Conservation (phyloP, 30 jellyfish, hydroid and myxozoan genomes). For the Cassiopea xamachana region DNA sequence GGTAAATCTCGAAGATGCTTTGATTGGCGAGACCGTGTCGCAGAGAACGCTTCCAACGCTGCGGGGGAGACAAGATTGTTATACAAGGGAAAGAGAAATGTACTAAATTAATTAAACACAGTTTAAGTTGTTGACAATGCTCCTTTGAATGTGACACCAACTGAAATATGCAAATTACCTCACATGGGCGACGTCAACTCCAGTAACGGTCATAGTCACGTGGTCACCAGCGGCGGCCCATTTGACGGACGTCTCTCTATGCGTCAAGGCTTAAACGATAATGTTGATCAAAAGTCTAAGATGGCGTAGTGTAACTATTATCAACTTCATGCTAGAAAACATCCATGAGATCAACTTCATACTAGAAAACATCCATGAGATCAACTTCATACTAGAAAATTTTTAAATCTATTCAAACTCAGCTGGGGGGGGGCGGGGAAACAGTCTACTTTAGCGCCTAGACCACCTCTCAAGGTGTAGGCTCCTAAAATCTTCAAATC, state of each 20-base stretch:
- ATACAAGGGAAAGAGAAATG: too few species aligned
- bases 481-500: too few species aligned
- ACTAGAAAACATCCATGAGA: too few species aligned
- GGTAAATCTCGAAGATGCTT: slow-evolving; percentile 68
- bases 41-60: slow-evolving; percentile 92
- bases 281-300: not conserved
- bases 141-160: not conserved
- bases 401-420: too few species aligned
- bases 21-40: slow-evolving; percentile 74
- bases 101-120: too few species aligned
- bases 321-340: too few species aligned
- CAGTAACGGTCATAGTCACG: slow-evolving; percentile 90
- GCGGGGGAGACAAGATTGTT: not conserved
- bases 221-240: slow-evolving; percentile 98
- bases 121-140: too few species aligned
- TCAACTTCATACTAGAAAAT: too few species aligned
- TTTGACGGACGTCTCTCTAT: slow-evolving; percentile 81
- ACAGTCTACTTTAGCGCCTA: too few species aligned
- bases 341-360: too few species aligned
- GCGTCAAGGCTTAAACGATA: slow-evolving; percentile 63
- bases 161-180: slow-evolving; percentile 31
- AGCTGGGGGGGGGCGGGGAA: too few species aligned
- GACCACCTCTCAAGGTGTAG: too few species aligned
- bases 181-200: slow-evolving; percentile 97
- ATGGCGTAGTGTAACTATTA: not conserved